Conservation (phyloP, 2,113 vertebrate species). For the Taxidea taxus region DNA sequence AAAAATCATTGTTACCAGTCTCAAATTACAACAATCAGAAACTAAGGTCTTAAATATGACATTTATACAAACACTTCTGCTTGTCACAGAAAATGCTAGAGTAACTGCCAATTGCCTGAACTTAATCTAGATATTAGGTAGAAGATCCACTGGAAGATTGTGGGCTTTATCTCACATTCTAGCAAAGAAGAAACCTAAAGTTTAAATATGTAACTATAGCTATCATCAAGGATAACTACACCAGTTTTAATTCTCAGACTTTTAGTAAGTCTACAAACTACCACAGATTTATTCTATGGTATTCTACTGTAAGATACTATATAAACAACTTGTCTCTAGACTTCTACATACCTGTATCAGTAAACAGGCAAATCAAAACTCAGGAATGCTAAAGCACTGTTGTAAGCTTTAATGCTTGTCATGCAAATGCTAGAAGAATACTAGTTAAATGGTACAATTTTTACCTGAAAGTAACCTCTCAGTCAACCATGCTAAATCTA, state of each 20-base stretch:
- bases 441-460: not conserved
- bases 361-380: not conserved
- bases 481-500: not conserved
- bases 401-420: not conserved
- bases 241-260: not conserved
- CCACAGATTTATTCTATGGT: not conserved
- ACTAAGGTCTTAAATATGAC: not conserved
- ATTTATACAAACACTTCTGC: not conserved
- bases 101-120: not conserved
- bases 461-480: constrained; percentile 41
- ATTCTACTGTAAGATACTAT: not conserved
- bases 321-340: not conserved
- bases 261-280: not conserved
- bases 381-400: not conserved
- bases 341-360: not conserved
- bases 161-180: not conserved
- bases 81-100: not conserved
- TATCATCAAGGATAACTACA: not conserved
- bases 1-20: constrained; percentile 3
- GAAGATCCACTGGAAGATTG: not conserved
- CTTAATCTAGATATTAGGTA: not conserved
- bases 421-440: not conserved
- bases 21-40: not conserved
- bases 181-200: constrained; percentile 18
- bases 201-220: not conserved